Percentiles rank a stretch among this genome's conserved stretches.
Conservation (phyloP, 2,888 invertebrate genomes). For the Tiphia femorata region DNA sequence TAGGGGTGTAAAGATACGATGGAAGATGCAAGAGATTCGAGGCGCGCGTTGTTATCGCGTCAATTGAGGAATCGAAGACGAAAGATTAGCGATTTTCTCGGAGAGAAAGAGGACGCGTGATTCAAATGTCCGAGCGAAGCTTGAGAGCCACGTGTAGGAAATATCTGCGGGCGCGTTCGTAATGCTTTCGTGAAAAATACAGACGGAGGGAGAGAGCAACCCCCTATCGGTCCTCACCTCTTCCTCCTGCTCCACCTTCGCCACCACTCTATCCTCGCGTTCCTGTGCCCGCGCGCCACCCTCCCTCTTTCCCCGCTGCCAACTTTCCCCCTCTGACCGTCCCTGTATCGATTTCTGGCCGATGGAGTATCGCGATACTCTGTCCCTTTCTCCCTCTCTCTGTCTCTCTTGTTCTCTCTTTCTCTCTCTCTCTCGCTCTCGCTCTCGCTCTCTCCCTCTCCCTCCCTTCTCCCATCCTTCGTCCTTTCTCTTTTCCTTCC, state of each 20-base stretch:
- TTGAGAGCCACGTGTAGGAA: slow-evolving; percentile 30
- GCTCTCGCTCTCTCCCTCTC: slow-evolving; percentile 13
- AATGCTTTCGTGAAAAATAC: slow-evolving; percentile 61
- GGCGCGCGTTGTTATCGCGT: too few species aligned
- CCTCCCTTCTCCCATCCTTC: slow-evolving; percentile 11
- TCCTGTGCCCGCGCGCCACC: slow-evolving; percentile 38
- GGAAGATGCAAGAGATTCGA: too few species aligned
- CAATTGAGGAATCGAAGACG: neutral
- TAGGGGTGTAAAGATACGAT: too few species aligned
- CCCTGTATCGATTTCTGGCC: slow-evolving; percentile 60
- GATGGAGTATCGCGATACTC: slow-evolving; percentile 45
- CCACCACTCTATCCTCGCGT: slow-evolving; percentile 41
- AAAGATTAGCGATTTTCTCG: neutral
- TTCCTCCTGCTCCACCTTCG: slow-evolving; percentile 9
- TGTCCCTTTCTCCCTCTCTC: slow-evolving; percentile 24
- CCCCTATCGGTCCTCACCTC: slow-evolving; percentile 20
- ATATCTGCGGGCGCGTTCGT: slow-evolving; percentile 48
- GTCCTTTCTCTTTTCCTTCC: slow-evolving; percentile 26
- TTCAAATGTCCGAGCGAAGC: slow-evolving; percentile 14
- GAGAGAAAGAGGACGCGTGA: neutral
- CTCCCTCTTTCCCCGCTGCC: slow-evolving; percentile 5
- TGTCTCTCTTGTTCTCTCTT: slow-evolving; percentile 21
- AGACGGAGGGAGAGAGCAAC: slow-evolving; percentile 35
- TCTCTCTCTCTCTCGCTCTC: slow-evolving; percentile 8
- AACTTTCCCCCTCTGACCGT: slow-evolving; percentile 44